Percentiles rank a stretch among this genome's conserved stretches.
phyloP scores from a whole-genome alignment of 2,113 vertebrate genomes.

The Lasiurus borealis region DNA sequence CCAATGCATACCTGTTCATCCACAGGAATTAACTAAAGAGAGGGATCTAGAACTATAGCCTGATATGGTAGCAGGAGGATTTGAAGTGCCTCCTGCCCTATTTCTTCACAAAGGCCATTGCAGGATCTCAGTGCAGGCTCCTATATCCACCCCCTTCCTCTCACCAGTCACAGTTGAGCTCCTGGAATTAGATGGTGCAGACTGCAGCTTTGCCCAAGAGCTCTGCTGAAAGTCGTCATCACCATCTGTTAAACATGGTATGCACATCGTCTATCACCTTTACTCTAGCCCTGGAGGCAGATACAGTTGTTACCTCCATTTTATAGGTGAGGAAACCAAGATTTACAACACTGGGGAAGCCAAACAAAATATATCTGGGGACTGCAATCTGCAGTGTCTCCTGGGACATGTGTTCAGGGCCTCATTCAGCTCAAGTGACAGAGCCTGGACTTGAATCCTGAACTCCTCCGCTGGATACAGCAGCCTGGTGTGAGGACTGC shows the following conservation, averaged over 20 bases:
- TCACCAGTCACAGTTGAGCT: background rate
- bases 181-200: background rate
- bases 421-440: background rate
- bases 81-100: background rate
- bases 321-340: background rate
- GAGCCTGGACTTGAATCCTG: background rate
- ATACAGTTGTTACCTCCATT: background rate
- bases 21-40: too few species aligned
- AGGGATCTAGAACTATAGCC: background rate
- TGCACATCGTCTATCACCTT: accelerated
- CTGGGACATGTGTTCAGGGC: background rate
- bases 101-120: background rate
- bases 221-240: background rate
- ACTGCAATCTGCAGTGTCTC: too few species aligned
- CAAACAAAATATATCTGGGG: too few species aligned
- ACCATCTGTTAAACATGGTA: background rate
- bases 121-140: background rate
- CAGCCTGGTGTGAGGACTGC: too few species aligned
- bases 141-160: accelerated
- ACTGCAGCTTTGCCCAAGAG: too few species aligned
- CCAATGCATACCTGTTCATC: accelerated
- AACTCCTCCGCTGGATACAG: background rate
- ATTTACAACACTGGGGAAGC: background rate
- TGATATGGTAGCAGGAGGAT: background rate
- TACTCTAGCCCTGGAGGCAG: background rate